Evolutionary conservation across 2,888 invertebrate species (phyloP), one percentile per base, ranked within the genome.

Genomic region (Patella pellucida): DNA sequence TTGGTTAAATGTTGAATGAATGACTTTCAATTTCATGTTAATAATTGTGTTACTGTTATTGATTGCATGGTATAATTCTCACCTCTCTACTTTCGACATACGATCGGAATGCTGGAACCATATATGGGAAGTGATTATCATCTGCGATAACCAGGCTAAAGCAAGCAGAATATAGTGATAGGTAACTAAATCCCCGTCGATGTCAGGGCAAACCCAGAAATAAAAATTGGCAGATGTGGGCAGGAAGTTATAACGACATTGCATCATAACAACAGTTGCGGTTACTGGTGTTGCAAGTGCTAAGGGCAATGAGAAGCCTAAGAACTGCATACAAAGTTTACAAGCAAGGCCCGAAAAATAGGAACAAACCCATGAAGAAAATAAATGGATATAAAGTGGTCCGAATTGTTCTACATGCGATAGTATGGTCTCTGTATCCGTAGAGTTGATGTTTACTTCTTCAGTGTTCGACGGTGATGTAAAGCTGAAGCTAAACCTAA

Each of bases 311-410:
- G 92, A 89, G 84, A 92, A 92, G 7, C 83, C 92, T 85, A 84
- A 90, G 83, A 52, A 83, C 85, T 87, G 92, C 84, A 92, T 92
- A 75, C 90, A 90, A 52, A 92, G 87, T 83, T 91, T 92, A 84
- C 93, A 93, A 1, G 93, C 92, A 77, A 92, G 92, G 77, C 92
- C 91, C 11, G 90, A 91, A 76, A 91, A 90, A 78, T 92, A 91
- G 78, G 92, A 92, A 81, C 92, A 90, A 9, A 92, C 73, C 14
- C 79, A 68, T 56, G 81, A 81, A 11, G 83, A 76, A 12, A 83
- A 31, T 11, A 85, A 68, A 56, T 85, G 84, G 12, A 81, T 68
- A 56, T 84, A 85, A 67, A 85, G 51, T 0, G 83, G 79, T 2
- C 84, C 85, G 69, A 83, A 85, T 50, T 77, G 56, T 54, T 81